Conservation (phyloP, 2,113 vertebrate species). For the Rhinogobius similis region DNA sequence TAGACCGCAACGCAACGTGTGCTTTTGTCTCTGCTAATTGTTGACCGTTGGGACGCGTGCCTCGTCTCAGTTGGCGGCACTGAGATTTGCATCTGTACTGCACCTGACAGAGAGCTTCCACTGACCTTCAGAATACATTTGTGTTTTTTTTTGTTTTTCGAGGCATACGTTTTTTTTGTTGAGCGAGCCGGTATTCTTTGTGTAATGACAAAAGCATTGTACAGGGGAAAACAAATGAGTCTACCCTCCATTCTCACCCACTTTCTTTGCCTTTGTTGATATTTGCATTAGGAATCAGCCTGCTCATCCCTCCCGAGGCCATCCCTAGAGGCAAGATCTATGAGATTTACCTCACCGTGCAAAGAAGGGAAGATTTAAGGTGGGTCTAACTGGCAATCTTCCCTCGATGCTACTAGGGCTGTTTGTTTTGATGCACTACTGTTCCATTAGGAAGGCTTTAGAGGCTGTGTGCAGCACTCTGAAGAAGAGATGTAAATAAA, state of each 20-base stretch:
- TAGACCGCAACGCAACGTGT: slow-evolving; percentile 50
- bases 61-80: slow-evolving; percentile 37
- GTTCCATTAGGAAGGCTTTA: slow-evolving; percentile 70
- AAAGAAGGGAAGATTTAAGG: slow-evolving; percentile 97
- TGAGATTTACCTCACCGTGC: slow-evolving; percentile 96
- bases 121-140: slow-evolving; percentile 72
- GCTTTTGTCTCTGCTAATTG: slow-evolving; percentile 75
- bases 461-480: slow-evolving; percentile 52
- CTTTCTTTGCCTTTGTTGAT: slow-evolving; percentile 66
- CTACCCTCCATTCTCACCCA: slow-evolving; percentile 33
- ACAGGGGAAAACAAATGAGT: slow-evolving; percentile 68
- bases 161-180: slow-evolving; percentile 58
- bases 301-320: slow-evolving; percentile 97
- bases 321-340: slow-evolving; percentile 99
- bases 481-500: slow-evolving; percentile 70
- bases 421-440: slow-evolving; percentile 69
- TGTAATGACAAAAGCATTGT: slow-evolving; percentile 63
- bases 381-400: slow-evolving; percentile 79
- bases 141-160: slow-evolving; percentile 51
- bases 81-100: slow-evolving; percentile 59
- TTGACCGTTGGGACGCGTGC: slow-evolving; percentile 52
- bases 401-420: slow-evolving; percentile 61
- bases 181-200: slow-evolving; percentile 49
- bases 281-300: slow-evolving; percentile 89
- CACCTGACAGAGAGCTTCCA: slow-evolving; percentile 58